phyloP scores from a whole-genome alignment of 2,113 vertebrate species.

The Ariopsis seemanni region DNA sequence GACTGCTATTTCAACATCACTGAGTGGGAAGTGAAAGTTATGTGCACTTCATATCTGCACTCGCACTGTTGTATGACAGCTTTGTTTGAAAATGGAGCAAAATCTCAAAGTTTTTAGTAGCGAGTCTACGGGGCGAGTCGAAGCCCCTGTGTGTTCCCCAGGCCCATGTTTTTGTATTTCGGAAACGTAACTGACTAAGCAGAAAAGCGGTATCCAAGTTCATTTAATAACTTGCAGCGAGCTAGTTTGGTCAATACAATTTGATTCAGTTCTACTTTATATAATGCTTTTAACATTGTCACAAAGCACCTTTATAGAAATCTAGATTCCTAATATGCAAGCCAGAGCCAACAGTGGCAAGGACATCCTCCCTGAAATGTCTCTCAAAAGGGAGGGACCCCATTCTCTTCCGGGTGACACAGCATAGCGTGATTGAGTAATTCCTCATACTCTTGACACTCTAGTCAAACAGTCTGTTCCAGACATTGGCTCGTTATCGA shows the following conservation, averaged over 20 bases:
- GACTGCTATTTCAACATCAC: background rate
- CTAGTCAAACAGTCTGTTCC: background rate
- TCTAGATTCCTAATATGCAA: too few species aligned
- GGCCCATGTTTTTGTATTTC: background rate
- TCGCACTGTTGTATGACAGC: background rate
- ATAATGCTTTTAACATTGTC: background rate
- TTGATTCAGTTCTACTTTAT: background rate
- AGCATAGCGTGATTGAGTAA: background rate
- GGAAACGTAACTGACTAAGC: background rate
- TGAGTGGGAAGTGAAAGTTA: slow-evolving; percentile 28
- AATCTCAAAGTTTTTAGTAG: background rate
- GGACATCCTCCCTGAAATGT: background rate
- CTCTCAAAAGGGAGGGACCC: background rate
- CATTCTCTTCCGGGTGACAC: background rate
- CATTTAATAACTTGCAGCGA: background rate
- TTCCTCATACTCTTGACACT: too few species aligned
- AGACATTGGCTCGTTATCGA: too few species aligned
- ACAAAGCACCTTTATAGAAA: background rate
- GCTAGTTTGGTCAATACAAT: background rate
- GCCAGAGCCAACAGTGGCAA: background rate
- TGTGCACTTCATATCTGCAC: background rate
- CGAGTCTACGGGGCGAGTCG: background rate
- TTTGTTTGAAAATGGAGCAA: background rate
- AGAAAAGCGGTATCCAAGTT: background rate
- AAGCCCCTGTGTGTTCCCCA: background rate